Evolutionary conservation across 30 jellyfish, hydroid and myxozoan genomes (phyloP).

Genomic region (Haliclystus octoradiatus): DNA sequence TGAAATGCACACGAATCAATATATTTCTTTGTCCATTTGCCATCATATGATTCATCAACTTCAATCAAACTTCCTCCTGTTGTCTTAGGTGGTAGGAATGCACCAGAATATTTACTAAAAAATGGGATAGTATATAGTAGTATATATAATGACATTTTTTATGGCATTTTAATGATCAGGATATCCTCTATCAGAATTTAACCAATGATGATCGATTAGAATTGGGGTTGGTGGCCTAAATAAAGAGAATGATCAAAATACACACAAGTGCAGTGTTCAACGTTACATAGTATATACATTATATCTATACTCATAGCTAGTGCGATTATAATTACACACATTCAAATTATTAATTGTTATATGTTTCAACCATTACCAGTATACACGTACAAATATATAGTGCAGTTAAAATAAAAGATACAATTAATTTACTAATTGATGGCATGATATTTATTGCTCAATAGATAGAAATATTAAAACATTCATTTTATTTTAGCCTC

Average conservation of each 20-base stretch:
- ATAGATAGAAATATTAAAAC: too few species aligned
- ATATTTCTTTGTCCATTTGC: constrained; percentile 83
- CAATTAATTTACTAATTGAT: too few species aligned
- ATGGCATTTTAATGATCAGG: neutral
- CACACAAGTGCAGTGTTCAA: neutral
- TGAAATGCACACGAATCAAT: constrained; percentile 70
- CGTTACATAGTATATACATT: too few species aligned
- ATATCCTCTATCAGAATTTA: neutral
- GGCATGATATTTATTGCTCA: too few species aligned
- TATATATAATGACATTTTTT: neutral
- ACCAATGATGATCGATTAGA: neutral
- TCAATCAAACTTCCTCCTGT: constrained; percentile 40
- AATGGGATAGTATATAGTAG: neutral
- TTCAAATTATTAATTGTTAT: too few species aligned
- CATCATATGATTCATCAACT: constrained; percentile 76
- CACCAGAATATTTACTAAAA: constrained; percentile 87
- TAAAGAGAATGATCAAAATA: too few species aligned
- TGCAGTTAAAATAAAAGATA: too few species aligned
- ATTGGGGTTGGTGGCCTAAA: neutral
- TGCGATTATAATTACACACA: too few species aligned
- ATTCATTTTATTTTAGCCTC: too few species aligned
- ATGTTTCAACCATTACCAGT: too few species aligned
- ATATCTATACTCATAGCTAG: too few species aligned
- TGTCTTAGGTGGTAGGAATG: constrained; percentile 77
- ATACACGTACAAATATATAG: too few species aligned